These are phyloP conservation scores for Centropus bengalensis DNA, from an alignment of 2,113 vertebrate species.

Conservation along the genomic window DNA sequence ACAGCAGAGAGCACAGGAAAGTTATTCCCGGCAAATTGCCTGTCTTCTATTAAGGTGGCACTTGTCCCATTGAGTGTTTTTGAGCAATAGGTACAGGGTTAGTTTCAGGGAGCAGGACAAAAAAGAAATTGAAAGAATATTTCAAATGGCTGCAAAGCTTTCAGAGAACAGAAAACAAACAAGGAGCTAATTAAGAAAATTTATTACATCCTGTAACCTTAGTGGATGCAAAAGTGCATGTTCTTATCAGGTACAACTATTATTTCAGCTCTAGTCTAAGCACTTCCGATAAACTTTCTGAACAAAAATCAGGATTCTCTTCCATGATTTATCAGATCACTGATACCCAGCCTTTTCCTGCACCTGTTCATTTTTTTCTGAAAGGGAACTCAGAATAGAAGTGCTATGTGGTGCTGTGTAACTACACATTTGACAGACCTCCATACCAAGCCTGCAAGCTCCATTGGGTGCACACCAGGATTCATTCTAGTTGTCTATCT, in stretches of 20 bases:
- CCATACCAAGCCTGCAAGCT: not conserved
- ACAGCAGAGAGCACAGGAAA: not conserved
- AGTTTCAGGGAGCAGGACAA: not conserved
- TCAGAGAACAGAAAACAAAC: not conserved
- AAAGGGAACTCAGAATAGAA: not conserved
- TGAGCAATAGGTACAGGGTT: not conserved
- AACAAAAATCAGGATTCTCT: not conserved
- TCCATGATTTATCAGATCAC: not conserved
- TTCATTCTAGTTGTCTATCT: not conserved
- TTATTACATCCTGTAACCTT: not conserved
- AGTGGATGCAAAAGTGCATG: not conserved
- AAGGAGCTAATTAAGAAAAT: not conserved
- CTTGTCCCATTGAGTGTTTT: not conserved
- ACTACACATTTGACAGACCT: not conserved
- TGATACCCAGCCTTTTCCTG: not conserved
- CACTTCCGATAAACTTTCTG: not conserved
- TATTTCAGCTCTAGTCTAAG: not conserved
- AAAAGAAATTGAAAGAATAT: not conserved
- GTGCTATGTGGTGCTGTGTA: not conserved
- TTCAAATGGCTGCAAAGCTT: not conserved
- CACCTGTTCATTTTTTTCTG: not conserved
- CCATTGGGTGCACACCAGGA: not conserved
- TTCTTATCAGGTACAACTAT: not conserved
- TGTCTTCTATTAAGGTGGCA: not conserved
- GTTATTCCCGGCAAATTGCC: not conserved